Evolutionary conservation across 2,797 vertebrate species (phyloP).

Genomic region (Rhynchotus rufescens): DNA sequence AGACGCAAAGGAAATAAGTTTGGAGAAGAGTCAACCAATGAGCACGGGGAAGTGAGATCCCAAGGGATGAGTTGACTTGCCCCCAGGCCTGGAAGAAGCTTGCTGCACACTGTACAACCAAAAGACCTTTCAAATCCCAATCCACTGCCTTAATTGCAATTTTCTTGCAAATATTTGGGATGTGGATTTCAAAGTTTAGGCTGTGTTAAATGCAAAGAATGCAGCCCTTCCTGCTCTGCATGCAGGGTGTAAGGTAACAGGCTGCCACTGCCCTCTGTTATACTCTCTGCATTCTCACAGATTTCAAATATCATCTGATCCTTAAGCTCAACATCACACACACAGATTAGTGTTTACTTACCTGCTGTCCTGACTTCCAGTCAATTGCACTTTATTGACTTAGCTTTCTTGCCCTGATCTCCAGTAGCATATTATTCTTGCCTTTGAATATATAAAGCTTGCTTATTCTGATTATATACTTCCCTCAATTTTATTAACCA

Average conservation of each 20-base stretch:
- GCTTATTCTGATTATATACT: not conserved
- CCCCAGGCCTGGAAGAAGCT: not conserved
- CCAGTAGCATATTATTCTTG: slow-evolving; percentile 26
- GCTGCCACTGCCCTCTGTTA: not conserved
- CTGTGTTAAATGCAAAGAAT: slow-evolving; percentile 63
- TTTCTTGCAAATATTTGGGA: slow-evolving; percentile 58
- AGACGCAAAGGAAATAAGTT: not conserved
- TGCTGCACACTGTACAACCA: not conserved
- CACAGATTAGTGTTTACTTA: slow-evolving; percentile 36
- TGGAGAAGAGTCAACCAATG: not conserved
- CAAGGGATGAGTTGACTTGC: not conserved
- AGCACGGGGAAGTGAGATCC: not conserved
- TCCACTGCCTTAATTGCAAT: not conserved
- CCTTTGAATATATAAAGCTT: not conserved
- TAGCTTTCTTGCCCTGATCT: not conserved
- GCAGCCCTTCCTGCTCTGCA: slow-evolving; percentile 38
- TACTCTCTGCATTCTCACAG: not conserved
- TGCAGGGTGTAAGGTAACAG: slow-evolving; percentile 17
- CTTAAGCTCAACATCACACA: not conserved
- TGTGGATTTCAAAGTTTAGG: slow-evolving; percentile 43
- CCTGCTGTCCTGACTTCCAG: not conserved
- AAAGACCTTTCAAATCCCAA: not conserved
- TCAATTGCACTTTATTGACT: slow-evolving; percentile 20
- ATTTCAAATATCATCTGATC: slow-evolving; percentile 43
- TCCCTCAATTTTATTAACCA: not conserved